Evolutionary conservation across 2,888 invertebrate genomes (phyloP).

Genomic region (Marronus borbonicus): DNA sequence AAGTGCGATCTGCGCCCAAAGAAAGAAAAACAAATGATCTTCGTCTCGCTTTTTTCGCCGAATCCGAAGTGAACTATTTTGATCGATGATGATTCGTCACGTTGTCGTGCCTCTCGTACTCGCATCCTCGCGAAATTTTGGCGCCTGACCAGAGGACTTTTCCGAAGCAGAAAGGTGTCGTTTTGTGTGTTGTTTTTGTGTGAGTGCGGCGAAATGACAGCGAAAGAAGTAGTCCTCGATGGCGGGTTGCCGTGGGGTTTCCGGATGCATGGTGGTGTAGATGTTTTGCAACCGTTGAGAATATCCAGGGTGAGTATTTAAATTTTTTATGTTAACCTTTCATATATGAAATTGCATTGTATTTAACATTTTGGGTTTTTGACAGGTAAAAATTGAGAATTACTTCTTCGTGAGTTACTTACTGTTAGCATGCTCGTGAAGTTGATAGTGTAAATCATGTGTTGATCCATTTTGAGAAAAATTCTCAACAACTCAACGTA

Average conservation of each 20-base stretch:
- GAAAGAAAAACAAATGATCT: slow-evolving; percentile 39
- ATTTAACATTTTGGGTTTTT: too few species aligned
- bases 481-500: too few species aligned
- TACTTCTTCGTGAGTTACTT: too few species aligned
- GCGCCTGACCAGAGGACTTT: slow-evolving; percentile 55
- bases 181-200: not conserved
- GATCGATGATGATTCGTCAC: slow-evolving; percentile 57
- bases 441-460: too few species aligned
- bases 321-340: not conserved
- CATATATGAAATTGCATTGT: too few species aligned
- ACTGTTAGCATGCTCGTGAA: too few species aligned
- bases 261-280: slow-evolving; percentile 88
- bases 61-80: slow-evolving; percentile 53
- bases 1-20: too few species aligned
- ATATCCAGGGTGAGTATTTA: slow-evolving; percentile 82
- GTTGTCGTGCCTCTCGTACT: slow-evolving; percentile 41
- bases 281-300: slow-evolving; percentile 83
- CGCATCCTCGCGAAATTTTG: slow-evolving; percentile 52
- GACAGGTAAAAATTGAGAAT: too few species aligned
- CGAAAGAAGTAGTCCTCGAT: slow-evolving; percentile 82
- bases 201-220: slow-evolving; percentile 73
- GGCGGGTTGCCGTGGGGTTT: slow-evolving; percentile 93
- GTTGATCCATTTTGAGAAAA: too few species aligned
- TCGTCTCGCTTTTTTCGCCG: slow-evolving; percentile 24
- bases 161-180: not conserved